These are phyloP conservation scores for Drosophila nigricruria DNA, from an alignment of 2,888 invertebrate species.

Conservation along the genomic window DNA sequence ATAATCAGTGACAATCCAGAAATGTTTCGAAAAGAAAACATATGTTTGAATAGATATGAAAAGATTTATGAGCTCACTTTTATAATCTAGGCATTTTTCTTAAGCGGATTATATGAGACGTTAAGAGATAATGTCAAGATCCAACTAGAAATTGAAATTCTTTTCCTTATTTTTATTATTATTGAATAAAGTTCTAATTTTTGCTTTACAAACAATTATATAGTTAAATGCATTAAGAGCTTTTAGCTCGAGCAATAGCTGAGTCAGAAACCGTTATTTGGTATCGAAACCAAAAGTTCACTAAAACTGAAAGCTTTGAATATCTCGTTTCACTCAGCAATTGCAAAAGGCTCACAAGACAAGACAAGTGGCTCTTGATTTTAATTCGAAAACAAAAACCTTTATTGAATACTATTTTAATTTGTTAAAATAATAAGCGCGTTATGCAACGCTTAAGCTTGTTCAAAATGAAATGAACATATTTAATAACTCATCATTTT, in stretches of 20 bases:
- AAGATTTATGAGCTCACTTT: too few species aligned
- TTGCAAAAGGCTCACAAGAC: neutral
- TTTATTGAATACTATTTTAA: neutral
- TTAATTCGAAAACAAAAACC: neutral
- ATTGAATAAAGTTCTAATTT: neutral
- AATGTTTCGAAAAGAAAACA: neutral
- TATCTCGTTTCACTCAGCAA: neutral
- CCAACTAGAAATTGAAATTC: too few species aligned
- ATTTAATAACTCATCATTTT: slow-evolving; percentile 24
- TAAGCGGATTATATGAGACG: neutral
- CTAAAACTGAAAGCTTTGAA: slow-evolving; percentile 18
- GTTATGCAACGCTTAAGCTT: slow-evolving; percentile 13
- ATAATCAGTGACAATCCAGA: neutral
- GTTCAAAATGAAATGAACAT: slow-evolving; percentile 2
- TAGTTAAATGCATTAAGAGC: slow-evolving; percentile 24
- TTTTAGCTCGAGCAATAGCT: slow-evolving; percentile 38
- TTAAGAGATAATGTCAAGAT: neutral
- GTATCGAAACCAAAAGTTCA: slow-evolving; percentile 45
- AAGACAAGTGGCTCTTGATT: neutral
- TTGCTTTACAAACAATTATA: neutral
- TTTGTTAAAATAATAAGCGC: neutral
- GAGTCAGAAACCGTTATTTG: slow-evolving; percentile 44
- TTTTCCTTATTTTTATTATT: neutral
- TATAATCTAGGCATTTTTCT: neutral
- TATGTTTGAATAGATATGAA: neutral